phyloP scores from a whole-genome alignment of 2,888 invertebrate species.

The Coenonympha arcania region DNA sequence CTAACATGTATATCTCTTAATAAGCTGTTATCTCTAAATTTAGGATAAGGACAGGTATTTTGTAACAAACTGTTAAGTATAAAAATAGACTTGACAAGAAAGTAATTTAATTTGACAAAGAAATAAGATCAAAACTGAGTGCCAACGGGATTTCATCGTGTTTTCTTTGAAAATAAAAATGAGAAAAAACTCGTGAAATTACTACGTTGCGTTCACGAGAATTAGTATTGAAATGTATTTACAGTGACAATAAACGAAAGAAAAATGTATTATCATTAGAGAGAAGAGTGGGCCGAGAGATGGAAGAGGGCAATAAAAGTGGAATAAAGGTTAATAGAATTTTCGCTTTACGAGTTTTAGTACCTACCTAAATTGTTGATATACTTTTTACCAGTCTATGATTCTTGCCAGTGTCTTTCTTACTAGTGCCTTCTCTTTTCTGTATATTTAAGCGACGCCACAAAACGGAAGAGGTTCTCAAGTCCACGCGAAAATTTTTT shows the following conservation, averaged over 20 bases:
- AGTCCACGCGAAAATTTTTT: too few relatives aligned
- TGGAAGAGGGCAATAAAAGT: slow-evolving; percentile 68
- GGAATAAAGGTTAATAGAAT: slow-evolving; percentile 72
- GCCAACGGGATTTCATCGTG: slow-evolving; percentile 25
- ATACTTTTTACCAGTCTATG: slow-evolving; percentile 70
- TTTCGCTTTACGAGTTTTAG: slow-evolving; percentile 72
- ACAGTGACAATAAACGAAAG: slow-evolving; percentile 49
- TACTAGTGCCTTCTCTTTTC: too few relatives aligned
- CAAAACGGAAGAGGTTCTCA: too few relatives aligned
- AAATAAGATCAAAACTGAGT: slow-evolving; percentile 10
- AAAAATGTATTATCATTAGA: slow-evolving; percentile 49
- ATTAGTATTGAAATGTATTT: slow-evolving; percentile 59
- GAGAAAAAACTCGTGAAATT: slow-evolving; percentile 39
- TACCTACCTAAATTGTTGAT: slow-evolving; percentile 68
- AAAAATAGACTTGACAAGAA: background rate
- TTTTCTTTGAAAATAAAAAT: slow-evolving; percentile 49
- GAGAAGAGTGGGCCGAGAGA: slow-evolving; percentile 33
- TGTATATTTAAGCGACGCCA: too few relatives aligned
- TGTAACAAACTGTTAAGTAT: too few relatives aligned
- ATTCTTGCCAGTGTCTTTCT: too few relatives aligned
- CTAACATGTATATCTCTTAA: background rate
- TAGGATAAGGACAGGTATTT: too few relatives aligned
- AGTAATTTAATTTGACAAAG: slow-evolving; percentile 2
- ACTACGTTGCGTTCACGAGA: slow-evolving; percentile 49
- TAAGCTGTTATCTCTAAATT: too few relatives aligned